Conservation (phyloP, 2,888 invertebrate species). For the Crossocerus cetratus region DNA sequence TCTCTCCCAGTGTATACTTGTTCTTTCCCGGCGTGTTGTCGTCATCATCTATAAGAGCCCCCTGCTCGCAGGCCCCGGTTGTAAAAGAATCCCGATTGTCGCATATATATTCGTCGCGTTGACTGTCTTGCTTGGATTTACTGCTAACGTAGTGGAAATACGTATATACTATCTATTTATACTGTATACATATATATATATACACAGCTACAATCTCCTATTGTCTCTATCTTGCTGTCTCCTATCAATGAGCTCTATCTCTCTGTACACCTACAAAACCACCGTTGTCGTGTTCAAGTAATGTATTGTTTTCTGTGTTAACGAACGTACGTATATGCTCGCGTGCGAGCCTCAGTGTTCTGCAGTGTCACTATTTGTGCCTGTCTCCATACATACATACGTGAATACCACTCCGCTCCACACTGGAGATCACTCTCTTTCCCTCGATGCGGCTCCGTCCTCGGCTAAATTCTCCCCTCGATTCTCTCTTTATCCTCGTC, state of each 20-base stretch:
- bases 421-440: slow-evolving; percentile 41
- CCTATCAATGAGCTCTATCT: slow-evolving; percentile 44
- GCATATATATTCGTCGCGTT: slow-evolving; percentile 48
- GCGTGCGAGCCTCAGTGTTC: slow-evolving; percentile 65
- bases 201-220: no score
- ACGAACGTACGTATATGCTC: slow-evolving; percentile 52
- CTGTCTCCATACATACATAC: slow-evolving; percentile 55
- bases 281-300: slow-evolving; percentile 48
- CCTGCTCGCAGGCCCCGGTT: no score
- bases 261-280: slow-evolving; percentile 28
- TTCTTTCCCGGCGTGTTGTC: no score
- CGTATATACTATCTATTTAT: slow-evolving; percentile 21
- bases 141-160: slow-evolving; percentile 53
- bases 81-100: slow-evolving; percentile 36
- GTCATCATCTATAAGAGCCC: no score
- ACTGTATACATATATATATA: no score
- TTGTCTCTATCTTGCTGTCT: slow-evolving; percentile 13
- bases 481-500: not conserved
- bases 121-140: slow-evolving; percentile 56
- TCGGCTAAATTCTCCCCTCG: slow-evolving; percentile 8
- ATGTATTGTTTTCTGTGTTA: slow-evolving; percentile 63
- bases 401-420: slow-evolving; percentile 35
- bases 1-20: no score
- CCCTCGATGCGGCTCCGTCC: slow-evolving; percentile 18
- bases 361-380: slow-evolving; percentile 65